Conservation (phyloP, 2,797 vertebrate species). For the Hyperoplus immaculatus region DNA sequence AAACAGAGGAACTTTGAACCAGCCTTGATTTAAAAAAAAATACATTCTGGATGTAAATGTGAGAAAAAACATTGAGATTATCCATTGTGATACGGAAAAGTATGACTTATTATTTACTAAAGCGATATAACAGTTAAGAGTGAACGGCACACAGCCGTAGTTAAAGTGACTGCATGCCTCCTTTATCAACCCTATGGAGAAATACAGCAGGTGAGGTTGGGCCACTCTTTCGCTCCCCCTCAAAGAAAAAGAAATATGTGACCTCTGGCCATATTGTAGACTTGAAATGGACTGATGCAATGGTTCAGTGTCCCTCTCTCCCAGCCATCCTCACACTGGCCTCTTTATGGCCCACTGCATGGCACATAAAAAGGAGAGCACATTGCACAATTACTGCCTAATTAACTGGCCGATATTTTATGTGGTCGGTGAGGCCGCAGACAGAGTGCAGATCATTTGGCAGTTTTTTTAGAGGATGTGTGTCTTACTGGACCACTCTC, state of each 20-base stretch:
- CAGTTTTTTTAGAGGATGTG: constrained; percentile 73
- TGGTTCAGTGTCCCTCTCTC: constrained; percentile 46
- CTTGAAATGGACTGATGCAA: constrained; percentile 49
- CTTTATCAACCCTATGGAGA: constrained; percentile 48
- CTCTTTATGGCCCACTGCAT: constrained; percentile 78
- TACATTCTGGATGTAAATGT: constrained; percentile 2
- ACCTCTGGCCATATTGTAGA: constrained; percentile 58
- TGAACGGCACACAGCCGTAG: constrained; percentile 10
- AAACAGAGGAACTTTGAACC: constrained; percentile 6
- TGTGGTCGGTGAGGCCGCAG: constrained; percentile 73
- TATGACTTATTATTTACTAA: constrained; percentile 5
- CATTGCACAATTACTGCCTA: constrained; percentile 82
- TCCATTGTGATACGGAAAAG: constrained; percentile 2
- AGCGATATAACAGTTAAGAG: constrained; percentile 9
- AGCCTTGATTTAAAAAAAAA: background rate
- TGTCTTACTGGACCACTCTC: constrained; percentile 67
- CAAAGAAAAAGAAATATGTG: constrained; percentile 57
- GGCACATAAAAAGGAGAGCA: constrained; percentile 78
- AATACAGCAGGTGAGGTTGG: constrained; percentile 41
- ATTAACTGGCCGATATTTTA: constrained; percentile 83
- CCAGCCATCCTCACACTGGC: constrained; percentile 57
- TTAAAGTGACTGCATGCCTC: constrained; percentile 46
- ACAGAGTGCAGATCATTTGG: constrained; percentile 78
- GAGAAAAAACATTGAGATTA: constrained; percentile 15
- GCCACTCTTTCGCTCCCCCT: constrained; percentile 29